These are phyloP conservation scores for Troides helena DNA, from an alignment of 2,888 invertebrate genomes.

Conservation along the genomic window DNA sequence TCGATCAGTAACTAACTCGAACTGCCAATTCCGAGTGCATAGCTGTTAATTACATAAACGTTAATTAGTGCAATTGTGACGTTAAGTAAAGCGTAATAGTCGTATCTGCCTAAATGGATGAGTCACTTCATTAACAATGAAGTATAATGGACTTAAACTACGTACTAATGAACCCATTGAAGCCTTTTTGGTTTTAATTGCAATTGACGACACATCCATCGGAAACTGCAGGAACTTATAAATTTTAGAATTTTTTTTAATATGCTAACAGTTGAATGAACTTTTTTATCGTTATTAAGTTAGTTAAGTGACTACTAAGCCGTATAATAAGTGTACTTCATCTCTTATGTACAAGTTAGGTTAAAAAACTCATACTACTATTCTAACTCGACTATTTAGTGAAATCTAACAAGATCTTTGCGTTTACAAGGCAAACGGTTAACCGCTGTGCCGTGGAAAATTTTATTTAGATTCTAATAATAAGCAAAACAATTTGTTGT, in stretches of 20 bases:
- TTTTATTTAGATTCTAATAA: no score
- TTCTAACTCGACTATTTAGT: no score
- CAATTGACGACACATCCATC: background rate
- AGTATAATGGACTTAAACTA: slow-evolving; percentile 22
- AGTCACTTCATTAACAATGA: slow-evolving; percentile 24
- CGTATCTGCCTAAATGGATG: slow-evolving; percentile 22
- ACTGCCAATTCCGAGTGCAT: background rate
- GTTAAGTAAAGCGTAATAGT: slow-evolving; percentile 9
- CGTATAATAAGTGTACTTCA: no score
- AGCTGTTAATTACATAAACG: slow-evolving; percentile 2
- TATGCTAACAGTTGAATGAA: no score
- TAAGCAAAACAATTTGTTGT: no score
- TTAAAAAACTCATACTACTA: no score
- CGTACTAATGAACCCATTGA: slow-evolving; percentile 22
- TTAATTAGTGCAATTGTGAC: slow-evolving; percentile 7
- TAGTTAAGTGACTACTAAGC: no score
- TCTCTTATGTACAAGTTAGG: no score
- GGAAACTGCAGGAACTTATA: background rate
- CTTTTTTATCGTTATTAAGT: no score
- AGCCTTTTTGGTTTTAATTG: background rate
- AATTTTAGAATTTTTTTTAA: background rate
- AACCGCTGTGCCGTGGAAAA: no score
- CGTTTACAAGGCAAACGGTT: no score
- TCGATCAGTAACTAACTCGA: background rate
- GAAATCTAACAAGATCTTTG: no score